Percentiles rank a stretch among this genome's conserved stretches.
phyloP scores from a whole-genome alignment of 2,797 vertebrate genomes.

The Acanthis flammea region DNA sequence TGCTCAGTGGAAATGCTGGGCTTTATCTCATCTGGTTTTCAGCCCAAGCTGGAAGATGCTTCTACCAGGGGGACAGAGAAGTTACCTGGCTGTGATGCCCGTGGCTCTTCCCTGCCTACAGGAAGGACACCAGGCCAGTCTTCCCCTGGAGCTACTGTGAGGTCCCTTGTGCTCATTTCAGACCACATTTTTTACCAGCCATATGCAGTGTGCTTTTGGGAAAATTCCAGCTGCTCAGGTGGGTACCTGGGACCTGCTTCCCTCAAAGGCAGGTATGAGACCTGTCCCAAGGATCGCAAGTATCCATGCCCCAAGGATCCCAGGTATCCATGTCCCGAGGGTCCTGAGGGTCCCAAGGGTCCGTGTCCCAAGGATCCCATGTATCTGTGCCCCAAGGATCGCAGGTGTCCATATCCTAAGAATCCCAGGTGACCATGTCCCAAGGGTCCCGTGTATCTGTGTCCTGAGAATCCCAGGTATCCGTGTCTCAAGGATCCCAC shows the following conservation, averaged over 20 bases:
- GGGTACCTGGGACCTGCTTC: not conserved
- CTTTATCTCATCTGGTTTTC: not conserved
- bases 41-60: not conserved
- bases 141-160: not conserved
- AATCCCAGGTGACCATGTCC: too few relatives aligned
- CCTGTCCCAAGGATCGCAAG: too few relatives aligned
- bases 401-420: rapidly evolving
- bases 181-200: not conserved
- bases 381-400: rapidly evolving
- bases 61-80: not conserved
- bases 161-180: not conserved
- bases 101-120: not conserved
- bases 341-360: rapidly evolving
- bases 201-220: rapidly evolving
- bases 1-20: rapidly evolving
- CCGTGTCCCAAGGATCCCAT: rapidly evolving
- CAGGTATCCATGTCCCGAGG: rapidly evolving
- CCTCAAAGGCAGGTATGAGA: not conserved
- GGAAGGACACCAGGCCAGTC: not conserved
- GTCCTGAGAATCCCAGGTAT: rapidly evolving
- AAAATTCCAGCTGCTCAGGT: not conserved
- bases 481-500: rapidly evolving
- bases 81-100: not conserved
- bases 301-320: rapidly evolving
- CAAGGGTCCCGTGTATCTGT: rapidly evolving